These are phyloP conservation scores for Mesocentrotus franciscanus DNA, from an alignment of 53 echinoderm and acorn worm genomes.

Conservation along the genomic window DNA sequence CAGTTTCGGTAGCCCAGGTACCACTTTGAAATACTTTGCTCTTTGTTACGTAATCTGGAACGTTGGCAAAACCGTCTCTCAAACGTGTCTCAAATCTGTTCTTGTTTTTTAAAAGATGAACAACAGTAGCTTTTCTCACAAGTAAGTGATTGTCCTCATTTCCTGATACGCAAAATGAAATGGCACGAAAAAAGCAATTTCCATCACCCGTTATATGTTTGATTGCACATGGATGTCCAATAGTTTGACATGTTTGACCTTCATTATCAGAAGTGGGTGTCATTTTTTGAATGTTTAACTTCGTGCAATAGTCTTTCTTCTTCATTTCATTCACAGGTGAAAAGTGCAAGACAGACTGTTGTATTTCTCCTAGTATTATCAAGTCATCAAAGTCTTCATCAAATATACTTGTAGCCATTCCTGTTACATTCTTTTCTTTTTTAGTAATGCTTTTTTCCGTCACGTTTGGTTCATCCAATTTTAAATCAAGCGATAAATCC, in stretches of 20 bases:
- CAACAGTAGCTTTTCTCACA: not conserved
- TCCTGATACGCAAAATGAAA: constrained; percentile 60
- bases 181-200: constrained; percentile 74
- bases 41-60: not conserved
- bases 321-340: not conserved
- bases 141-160: constrained; percentile 7
- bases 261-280: not conserved
- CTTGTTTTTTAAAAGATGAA: not conserved
- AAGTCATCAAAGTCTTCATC: too few species aligned
- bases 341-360: not conserved
- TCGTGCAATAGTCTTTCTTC: not conserved
- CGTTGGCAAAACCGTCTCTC: not conserved
- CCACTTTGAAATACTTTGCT: constrained; percentile 38
- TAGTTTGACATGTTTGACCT: not conserved
- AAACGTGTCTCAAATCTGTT: not conserved
- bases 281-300: not conserved
- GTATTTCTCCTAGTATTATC: too few species aligned
- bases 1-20: constrained; percentile 64
- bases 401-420: too few species aligned
- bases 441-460: too few species aligned
- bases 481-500: too few species aligned
- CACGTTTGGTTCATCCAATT: too few species aligned
- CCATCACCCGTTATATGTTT: constrained; percentile 56
- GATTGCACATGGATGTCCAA: not conserved
- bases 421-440: too few species aligned